Evolutionary conservation across 2,113 vertebrate species (phyloP).

Genomic region (Tetraodon nigroviridis): DNA sequence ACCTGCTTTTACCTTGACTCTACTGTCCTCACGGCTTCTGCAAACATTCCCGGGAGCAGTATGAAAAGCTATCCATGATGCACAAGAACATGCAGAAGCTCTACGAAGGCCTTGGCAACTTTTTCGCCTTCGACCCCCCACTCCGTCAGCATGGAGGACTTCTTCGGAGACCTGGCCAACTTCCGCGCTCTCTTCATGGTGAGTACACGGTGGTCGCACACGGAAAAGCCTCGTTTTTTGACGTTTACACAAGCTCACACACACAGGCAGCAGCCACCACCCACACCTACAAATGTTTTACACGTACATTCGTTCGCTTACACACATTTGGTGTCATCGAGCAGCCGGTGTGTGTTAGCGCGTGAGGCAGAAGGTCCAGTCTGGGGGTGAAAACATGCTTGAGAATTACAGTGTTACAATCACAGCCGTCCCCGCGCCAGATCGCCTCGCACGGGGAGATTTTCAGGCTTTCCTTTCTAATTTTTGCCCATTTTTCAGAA

Average conservation of each 20-base stretch:
- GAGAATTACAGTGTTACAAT: background rate
- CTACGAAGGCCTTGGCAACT: conserved; percentile 90
- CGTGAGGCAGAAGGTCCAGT: conserved; percentile 14
- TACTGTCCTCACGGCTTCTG: conserved; percentile 81
- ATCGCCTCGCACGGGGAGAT: no score
- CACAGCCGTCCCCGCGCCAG: background rate
- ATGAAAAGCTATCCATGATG: conserved; percentile 91
- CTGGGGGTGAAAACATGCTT: conserved; percentile 15
- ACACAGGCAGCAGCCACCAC: conserved; percentile 16
- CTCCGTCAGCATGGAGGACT: conserved; percentile 85
- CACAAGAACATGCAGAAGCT: conserved; percentile 95
- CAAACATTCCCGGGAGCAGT: conserved; percentile 87
- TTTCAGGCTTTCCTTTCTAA: background rate
- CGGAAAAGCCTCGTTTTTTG: background rate
- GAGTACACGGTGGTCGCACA: conserved; percentile 65
- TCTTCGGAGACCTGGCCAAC: conserved; percentile 88
- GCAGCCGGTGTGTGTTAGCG: background rate
- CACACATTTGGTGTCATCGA: conserved; percentile 14
- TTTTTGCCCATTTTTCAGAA: background rate
- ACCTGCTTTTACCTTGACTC: conserved; percentile 76
- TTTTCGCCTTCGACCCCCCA: conserved; percentile 90
- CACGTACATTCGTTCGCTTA: conserved; percentile 8
- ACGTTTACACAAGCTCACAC: background rate
- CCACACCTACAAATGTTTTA: conserved; percentile 20
- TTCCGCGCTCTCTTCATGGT: conserved; percentile 91